Evolutionary conservation across 2,113 vertebrate genomes (phyloP), one percentile per base, ranked within the genome.

Genomic region (Poeciliopsis retropinna): DNA sequence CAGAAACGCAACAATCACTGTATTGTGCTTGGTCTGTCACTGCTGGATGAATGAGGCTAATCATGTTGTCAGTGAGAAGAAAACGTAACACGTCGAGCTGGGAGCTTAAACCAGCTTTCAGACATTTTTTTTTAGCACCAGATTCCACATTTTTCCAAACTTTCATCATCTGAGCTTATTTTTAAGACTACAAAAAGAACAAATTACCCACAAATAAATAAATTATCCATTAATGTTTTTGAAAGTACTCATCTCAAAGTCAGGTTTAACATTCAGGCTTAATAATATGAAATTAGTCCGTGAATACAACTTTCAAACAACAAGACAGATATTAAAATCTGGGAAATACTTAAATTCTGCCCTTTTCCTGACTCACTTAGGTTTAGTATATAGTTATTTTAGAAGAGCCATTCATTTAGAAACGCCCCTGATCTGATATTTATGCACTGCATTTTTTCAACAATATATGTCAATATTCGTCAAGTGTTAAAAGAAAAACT

Each of bases 1-100:
- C 19, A 1, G 29, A 75, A 78, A 82, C 75, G 57, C 44, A 79
- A 73, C 76, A 19, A 62, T 75, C 22, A 30, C 57, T 66, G 25
- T 9, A 62, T 47, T 15, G 70, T 11, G 63, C 66, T 68, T 5
- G 69, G 64, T 54, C 77, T 76, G 79, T 81, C 83, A 81, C 68
- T 73, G 72, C 76, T 30, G 60, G 62, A 81, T 71, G 70, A 80
- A 84, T 69, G 72, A 75, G 41, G 74, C 79, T 75, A 78, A 79
- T 78, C 72, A 60, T 6, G 39, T 30, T 25, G 10, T 76, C 69
- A 47, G 64, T 14, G 4, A 83, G 60, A 79, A 79, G 73, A 57
- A 80, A 77, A 77, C 73, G 78, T 4, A 17, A 15, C 10, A 22
- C 4, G 15, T 32, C 7, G 57, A 17, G 0, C 15, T 29, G 2